Conservation (phyloP, 1,140 invertebrate species). For the Drosophila prosaltans region DNA sequence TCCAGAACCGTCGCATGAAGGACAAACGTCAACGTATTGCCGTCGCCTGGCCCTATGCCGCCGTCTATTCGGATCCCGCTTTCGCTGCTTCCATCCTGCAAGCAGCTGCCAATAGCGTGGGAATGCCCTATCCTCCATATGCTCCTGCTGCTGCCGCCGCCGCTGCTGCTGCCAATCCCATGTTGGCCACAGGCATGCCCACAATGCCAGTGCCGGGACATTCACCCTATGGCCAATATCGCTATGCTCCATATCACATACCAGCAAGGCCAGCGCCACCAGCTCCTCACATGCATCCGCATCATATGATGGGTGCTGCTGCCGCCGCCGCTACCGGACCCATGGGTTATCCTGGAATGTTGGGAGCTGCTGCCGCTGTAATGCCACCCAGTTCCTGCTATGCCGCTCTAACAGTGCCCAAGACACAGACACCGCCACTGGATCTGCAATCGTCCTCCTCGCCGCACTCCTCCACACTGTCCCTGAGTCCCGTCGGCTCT, state of each 20-base stretch:
- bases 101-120: slow-evolving; percentile 90
- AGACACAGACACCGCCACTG: slow-evolving; percentile 77
- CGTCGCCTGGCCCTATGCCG: slow-evolving; percentile 96
- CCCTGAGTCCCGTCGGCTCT: slow-evolving; percentile 79
- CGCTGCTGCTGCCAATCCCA: slow-evolving; percentile 72
- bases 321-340: slow-evolving; percentile 37
- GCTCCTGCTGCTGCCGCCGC: slow-evolving; percentile 68
- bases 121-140: slow-evolving; percentile 85
- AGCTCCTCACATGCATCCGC: slow-evolving; percentile 83
- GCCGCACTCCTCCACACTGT: slow-evolving; percentile 80
- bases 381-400: slow-evolving; percentile 49
- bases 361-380: slow-evolving; percentile 66
- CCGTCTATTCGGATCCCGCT: slow-evolving; percentile 95
- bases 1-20: slow-evolving; percentile 99
- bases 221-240: slow-evolving; percentile 82
- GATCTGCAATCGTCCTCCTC: slow-evolving; percentile 82
- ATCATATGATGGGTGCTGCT: slow-evolving; percentile 58
- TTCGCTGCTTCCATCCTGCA: slow-evolving; percentile 96
- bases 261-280: slow-evolving; percentile 69
- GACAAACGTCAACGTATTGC: slow-evolving; percentile 97
- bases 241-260: slow-evolving; percentile 83
- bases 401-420: slow-evolving; percentile 49
- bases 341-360: slow-evolving; percentile 55
- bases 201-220: slow-evolving; percentile 83
- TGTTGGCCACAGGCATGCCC: slow-evolving; percentile 84